Conservation (phyloP, 92 coral and sea anemone species). For the Montipora capitata region DNA sequence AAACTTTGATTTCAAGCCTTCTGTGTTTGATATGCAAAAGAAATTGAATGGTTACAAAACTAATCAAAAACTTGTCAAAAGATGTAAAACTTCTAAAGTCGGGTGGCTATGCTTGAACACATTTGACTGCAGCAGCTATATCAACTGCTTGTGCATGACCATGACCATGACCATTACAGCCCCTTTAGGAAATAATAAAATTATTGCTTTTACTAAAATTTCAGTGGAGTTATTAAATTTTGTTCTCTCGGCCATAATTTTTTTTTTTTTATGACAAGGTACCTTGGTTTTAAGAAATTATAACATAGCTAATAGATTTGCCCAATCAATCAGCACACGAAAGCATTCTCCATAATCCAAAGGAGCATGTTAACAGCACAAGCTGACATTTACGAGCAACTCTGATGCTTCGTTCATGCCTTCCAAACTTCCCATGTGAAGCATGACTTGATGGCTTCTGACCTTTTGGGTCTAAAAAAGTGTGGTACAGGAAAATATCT, state of each 20-base stretch:
- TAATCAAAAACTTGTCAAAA: slow-evolving; percentile 11
- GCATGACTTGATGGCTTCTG: slow-evolving; percentile 9
- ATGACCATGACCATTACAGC: slow-evolving; percentile 8
- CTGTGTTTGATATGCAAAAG: slow-evolving; percentile 7
- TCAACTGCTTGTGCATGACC: slow-evolving; percentile 1
- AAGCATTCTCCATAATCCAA: slow-evolving; percentile 13
- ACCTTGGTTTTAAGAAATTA: slow-evolving; percentile 13
- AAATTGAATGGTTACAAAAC: slow-evolving; percentile 17
- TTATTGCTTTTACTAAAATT: slow-evolving; percentile 1
- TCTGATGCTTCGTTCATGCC: slow-evolving; percentile 6
- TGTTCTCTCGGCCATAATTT: background rate
- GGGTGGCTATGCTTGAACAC: slow-evolving; percentile 7
- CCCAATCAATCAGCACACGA: slow-evolving; percentile 1
- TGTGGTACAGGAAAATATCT: background rate
- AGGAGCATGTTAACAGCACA: slow-evolving; percentile 6
- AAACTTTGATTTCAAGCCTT: slow-evolving; percentile 6
- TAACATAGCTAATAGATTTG: slow-evolving; percentile 10
- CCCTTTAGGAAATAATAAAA: slow-evolving; percentile 6
- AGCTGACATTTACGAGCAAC: slow-evolving; percentile 9
- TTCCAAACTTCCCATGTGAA: slow-evolving; percentile 15
- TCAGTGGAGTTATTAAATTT: slow-evolving; percentile 6
- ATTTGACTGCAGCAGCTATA: background rate
- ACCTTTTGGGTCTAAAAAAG: slow-evolving; percentile 1
- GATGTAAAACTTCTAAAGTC: background rate
- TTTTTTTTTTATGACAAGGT: slow-evolving; percentile 2